A percentile compares a stretch with the other conserved stretches of the same genome.
Evolutionary conservation across 2,888 invertebrate genomes (phyloP).

Genomic region (Autographa gamma): DNA sequence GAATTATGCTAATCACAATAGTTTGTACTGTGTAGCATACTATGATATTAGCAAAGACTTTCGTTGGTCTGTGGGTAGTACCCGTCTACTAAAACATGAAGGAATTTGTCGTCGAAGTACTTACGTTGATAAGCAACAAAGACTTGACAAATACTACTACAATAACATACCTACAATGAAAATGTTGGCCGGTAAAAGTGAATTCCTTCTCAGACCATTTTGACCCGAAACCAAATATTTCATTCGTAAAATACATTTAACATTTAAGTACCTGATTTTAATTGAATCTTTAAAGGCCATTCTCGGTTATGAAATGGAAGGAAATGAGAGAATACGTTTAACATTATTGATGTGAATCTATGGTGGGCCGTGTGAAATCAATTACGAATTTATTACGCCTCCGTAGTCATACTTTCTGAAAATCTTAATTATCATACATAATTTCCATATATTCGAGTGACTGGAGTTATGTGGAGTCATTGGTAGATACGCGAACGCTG

Average conservation of each 20-base stretch:
- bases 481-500: not conserved
- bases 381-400: conserved; percentile 29
- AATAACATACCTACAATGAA: not conserved
- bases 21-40: no score
- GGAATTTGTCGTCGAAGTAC: not conserved
- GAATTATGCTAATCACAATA: no score
- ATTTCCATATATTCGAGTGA: conserved; percentile 15
- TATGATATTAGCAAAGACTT: no score
- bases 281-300: conserved; percentile 42
- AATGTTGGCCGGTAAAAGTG: conserved; percentile 22
- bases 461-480: not conserved
- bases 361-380: conserved; percentile 32
- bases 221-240: conserved; percentile 33
- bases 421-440: conserved; percentile 37
- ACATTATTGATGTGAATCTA: conserved; percentile 41
- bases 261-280: conserved; percentile 35
- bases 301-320: conserved; percentile 34
- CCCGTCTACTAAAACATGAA: not conserved
- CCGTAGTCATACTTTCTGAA: conserved; percentile 37
- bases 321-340: conserved; percentile 45
- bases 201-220: conserved; percentile 38
- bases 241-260: conserved; percentile 43
- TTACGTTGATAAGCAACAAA: not conserved
- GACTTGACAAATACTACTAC: not conserved
- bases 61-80: no score